Conservation (phyloP, 2,797 vertebrate species). For the Sebastes kiyomatsui region DNA sequence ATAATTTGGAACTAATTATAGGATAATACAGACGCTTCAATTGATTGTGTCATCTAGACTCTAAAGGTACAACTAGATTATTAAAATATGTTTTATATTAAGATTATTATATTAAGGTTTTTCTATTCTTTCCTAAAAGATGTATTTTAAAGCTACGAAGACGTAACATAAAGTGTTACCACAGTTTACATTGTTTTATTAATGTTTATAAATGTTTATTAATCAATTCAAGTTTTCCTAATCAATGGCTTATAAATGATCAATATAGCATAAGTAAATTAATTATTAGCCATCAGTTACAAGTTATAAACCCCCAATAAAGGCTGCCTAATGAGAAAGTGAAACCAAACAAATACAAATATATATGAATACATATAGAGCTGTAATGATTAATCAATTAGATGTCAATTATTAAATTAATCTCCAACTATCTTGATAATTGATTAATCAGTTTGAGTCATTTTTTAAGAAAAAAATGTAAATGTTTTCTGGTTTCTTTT, state of each 20-base stretch:
- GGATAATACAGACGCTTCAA: background rate
- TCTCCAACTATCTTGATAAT: too few relatives aligned
- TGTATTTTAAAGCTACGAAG: background rate
- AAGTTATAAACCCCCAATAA: background rate
- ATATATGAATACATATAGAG: too few relatives aligned
- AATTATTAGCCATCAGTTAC: background rate
- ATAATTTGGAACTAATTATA: background rate
- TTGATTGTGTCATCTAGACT: background rate
- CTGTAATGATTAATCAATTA: too few relatives aligned
- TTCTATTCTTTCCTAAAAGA: background rate
- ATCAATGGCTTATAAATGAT: background rate
- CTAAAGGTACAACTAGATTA: background rate
- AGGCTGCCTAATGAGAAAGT: background rate
- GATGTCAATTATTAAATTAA: too few relatives aligned
- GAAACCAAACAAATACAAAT: background rate
- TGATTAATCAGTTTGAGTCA: too few relatives aligned
- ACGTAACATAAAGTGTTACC: background rate
- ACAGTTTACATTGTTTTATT: too few relatives aligned
- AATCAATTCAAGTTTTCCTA: background rate
- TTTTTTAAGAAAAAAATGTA: too few relatives aligned
- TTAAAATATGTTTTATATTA: background rate
- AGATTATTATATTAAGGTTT: background rate
- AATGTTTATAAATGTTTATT: too few relatives aligned
- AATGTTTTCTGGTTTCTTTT: accelerated
- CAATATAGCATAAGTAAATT: background rate